phyloP scores from a whole-genome alignment of 1,140 invertebrate species.

The Forficula auricularia region DNA sequence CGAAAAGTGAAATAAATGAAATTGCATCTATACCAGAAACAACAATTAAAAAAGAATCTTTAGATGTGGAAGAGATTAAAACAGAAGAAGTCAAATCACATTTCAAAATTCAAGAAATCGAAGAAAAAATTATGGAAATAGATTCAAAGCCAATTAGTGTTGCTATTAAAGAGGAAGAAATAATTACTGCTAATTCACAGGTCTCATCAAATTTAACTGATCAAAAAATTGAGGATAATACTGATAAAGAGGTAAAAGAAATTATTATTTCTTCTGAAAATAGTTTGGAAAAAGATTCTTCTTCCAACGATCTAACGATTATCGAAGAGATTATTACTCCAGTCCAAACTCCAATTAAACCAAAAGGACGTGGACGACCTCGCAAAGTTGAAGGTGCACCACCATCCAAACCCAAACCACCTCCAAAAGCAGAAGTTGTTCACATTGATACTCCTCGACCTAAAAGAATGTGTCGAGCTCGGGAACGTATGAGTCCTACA shows the following conservation, averaged over 20 bases:
- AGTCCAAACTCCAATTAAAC: not conserved
- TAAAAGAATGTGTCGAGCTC: slow-evolving; percentile 6
- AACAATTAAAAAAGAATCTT: too few relatives aligned
- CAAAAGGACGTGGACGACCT: slow-evolving; percentile 5
- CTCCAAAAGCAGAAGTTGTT: too few relatives aligned
- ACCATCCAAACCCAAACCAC: not conserved
- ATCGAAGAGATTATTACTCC: not conserved
- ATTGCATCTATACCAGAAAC: too few relatives aligned
- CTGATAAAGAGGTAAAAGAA: not conserved
- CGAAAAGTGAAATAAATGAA: too few relatives aligned
- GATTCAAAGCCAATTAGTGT: too few relatives aligned
- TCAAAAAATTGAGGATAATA: not conserved
- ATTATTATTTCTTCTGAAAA: not conserved
- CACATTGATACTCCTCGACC: slow-evolving; percentile 2
- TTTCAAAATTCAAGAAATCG: too few relatives aligned
- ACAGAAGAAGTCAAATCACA: too few relatives aligned
- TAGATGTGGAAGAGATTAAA: too few relatives aligned
- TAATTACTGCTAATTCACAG: too few relatives aligned
- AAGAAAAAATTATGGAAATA: too few relatives aligned
- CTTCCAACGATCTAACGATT: slow-evolving; percentile 3
- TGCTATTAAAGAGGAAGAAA: too few relatives aligned
- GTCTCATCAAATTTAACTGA: too few relatives aligned
- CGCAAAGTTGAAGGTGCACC: not conserved
- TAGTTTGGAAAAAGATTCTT: slow-evolving; percentile 2
- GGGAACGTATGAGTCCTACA: slow-evolving; percentile 1